phyloP scores from a whole-genome alignment of 2,888 invertebrate genomes.

The Loripinus fragilis region DNA sequence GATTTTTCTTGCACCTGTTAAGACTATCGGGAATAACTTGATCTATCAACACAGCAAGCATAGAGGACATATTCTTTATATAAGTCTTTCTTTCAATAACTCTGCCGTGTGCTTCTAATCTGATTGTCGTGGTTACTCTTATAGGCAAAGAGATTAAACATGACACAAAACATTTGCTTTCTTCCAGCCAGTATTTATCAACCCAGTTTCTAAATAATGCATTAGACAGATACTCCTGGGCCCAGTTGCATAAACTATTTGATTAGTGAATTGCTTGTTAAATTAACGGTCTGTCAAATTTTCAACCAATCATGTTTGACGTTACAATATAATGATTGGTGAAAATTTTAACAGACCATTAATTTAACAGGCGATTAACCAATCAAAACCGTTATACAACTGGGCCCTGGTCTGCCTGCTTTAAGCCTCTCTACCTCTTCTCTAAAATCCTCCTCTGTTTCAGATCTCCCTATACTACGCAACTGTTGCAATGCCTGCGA shows the following conservation, averaged over 20 bases:
- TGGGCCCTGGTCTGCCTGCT: no score
- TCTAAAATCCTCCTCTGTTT: conserved; percentile 7
- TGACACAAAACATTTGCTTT: conserved; percentile 2
- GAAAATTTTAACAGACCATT: no score
- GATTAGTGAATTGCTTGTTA: no score
- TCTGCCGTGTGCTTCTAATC: neutral
- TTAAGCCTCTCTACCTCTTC: neutral
- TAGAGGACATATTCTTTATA: neutral
- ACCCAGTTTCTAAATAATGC: neutral
- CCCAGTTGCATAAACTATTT: no score
- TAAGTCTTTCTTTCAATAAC: neutral
- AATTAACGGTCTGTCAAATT: no score
- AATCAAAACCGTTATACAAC: no score
- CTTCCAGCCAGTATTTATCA: conserved; percentile 2
- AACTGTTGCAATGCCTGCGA: neutral
- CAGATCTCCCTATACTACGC: neutral
- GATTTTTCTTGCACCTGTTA: neutral
- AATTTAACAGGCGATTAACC: no score
- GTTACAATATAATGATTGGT: no score
- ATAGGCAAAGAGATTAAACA: neutral
- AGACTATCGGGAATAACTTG: neutral
- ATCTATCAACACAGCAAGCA: neutral
- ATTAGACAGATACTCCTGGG: neutral
- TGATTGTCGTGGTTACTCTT: neutral
- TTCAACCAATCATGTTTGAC: no score